Conservation (phyloP, 2,888 invertebrate species). For the Rhodophaea formosa region DNA sequence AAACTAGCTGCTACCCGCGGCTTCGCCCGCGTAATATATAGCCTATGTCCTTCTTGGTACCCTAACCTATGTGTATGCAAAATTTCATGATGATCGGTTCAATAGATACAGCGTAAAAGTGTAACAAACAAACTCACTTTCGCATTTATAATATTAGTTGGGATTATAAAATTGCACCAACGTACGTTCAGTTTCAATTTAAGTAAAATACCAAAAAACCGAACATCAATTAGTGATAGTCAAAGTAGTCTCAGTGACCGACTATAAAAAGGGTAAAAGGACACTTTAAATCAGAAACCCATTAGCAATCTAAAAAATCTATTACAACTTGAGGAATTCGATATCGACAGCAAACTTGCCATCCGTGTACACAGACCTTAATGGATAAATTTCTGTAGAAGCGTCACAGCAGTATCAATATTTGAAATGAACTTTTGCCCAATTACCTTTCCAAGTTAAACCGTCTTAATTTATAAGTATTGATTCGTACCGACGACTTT, state of each 20-base stretch:
- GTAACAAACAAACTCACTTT: too few relatives aligned
- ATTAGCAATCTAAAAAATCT: slow-evolving; percentile 13
- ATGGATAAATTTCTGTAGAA: slow-evolving; percentile 36
- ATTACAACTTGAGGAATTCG: slow-evolving; percentile 14
- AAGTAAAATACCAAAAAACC: not conserved
- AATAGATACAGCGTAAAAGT: too few relatives aligned
- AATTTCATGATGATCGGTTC: too few relatives aligned
- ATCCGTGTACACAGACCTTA: slow-evolving; percentile 30
- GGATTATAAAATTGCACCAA: not conserved
- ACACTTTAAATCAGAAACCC: slow-evolving; percentile 14
- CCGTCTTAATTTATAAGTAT: slow-evolving; percentile 75
- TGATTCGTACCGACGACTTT: slow-evolving; percentile 69
- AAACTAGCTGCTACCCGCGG: too few relatives aligned
- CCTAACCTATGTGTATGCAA: too few relatives aligned
- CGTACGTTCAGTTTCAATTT: not conserved
- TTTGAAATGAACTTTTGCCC: slow-evolving; percentile 68
- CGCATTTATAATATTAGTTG: too few relatives aligned
- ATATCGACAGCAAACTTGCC: slow-evolving; percentile 13
- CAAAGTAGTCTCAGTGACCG: slow-evolving; percentile 12
- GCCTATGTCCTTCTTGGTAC: too few relatives aligned
- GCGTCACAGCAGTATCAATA: slow-evolving; percentile 59
- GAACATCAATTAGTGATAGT: not conserved
- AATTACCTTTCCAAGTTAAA: slow-evolving; percentile 72
- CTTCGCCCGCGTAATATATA: too few relatives aligned
- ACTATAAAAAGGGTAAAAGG: slow-evolving; percentile 1